Evolutionary conservation across 2,888 invertebrate species (phyloP), one percentile per base, ranked within the genome.

Genomic region (Noctua janthina): DNA sequence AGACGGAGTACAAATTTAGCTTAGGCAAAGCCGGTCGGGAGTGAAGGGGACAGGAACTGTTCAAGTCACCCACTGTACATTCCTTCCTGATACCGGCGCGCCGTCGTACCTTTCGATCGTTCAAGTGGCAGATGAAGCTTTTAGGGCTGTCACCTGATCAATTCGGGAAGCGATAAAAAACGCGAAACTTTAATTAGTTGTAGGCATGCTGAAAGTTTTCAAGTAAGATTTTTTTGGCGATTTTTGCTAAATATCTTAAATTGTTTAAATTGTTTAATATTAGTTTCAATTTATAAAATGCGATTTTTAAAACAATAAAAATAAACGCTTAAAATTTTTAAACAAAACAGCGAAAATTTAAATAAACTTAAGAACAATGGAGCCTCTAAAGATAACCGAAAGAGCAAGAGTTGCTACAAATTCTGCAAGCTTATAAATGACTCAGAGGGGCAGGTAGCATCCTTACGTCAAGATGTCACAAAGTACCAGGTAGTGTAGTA

Each of bases 41-140:
- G 93, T 83, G 96, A 97, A 91, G 92, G 94, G 94, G 96, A 96
- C 94, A 93, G 96, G 93, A 94, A 95, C 92, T 95, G 94, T 96
- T 96, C 96, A 96, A 96, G 96, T 96, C 95, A 96, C 96, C 96
- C 96, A 95, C 95, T 96, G 96, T 96, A 96, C 96, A 97, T 97
- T 97, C 97, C 97, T 96, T 96, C 96, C 96, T 96, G 96, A 96
- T 97, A 96, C 96, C 95, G 95, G 95, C 95, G 94, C 93, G 93
- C 93, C 94, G 96, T 95, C 95, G 96, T 97, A 96, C 97, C 97
- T 96, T 97, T 97, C 97, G 96, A 97, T 96, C 97, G 96, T 95
- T 97, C 96, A 96, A 97, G 96, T 97, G 96, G 96, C 96, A 96
- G 97, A 96, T 97, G 96, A 96, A 96, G 96, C 96, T 95, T 95